Evolutionary conservation across 2,113 vertebrate genomes (phyloP).

Genomic region (Lycaon pictus): DNA sequence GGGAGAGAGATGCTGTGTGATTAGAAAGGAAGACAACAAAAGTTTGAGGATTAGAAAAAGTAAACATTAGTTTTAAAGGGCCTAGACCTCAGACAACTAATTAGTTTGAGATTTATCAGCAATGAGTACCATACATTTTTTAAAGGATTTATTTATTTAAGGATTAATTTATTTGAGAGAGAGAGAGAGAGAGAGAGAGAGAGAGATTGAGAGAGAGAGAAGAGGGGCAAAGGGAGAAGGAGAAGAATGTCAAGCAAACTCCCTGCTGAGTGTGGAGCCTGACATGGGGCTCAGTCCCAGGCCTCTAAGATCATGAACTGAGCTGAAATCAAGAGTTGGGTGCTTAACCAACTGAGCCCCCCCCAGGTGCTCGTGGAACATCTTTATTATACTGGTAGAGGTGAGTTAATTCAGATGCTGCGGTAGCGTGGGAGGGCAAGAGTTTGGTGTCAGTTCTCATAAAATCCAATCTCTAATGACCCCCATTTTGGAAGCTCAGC

Average conservation of each 20-base stretch:
- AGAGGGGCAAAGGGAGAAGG: not conserved
- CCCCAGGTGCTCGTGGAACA: not conserved
- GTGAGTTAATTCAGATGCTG: not conserved
- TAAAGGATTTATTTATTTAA: not conserved
- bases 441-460: not conserved
- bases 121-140: not conserved
- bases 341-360: not conserved
- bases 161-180: not conserved
- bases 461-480: not conserved
- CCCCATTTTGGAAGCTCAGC: not conserved
- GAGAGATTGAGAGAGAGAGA: not conserved
- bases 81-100: not conserved
- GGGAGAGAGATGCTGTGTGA: not conserved
- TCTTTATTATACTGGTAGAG: not conserved
- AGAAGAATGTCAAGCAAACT: not conserved
- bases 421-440: not conserved
- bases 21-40: not conserved
- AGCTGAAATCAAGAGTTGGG: not conserved
- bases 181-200: not conserved
- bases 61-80: not conserved
- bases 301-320: not conserved
- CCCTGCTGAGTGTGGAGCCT: not conserved
- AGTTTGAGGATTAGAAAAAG: not conserved
- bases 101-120: not conserved
- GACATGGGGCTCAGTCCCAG: not conserved